Percentiles rank a stretch among this genome's conserved stretches.
Evolutionary conservation across 2,888 invertebrate species (phyloP).

Genomic region (Drosophila dives): DNA sequence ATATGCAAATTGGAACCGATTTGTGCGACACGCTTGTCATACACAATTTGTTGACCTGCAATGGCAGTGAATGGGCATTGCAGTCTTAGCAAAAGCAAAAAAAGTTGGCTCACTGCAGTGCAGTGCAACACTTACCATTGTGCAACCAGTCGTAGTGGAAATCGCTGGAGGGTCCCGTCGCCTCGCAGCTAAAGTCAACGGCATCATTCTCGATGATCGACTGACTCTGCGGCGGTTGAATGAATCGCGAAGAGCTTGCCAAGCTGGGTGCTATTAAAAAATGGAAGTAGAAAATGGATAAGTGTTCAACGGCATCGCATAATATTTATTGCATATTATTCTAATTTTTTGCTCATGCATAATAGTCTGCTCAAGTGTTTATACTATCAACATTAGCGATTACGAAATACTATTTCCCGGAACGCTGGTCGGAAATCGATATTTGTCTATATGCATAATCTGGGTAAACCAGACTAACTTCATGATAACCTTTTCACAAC

Average conservation of each 20-base stretch:
- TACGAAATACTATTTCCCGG: not conserved
- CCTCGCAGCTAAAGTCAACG: conserved; percentile 81
- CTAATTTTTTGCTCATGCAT: not conserved
- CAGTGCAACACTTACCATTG: conserved; percentile 78
- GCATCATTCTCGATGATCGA: conserved; percentile 83
- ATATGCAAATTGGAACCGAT: conserved; percentile 84
- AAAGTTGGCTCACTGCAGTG: too few species aligned
- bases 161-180: conserved; percentile 68
- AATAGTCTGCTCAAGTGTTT: not conserved
- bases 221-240: conserved; percentile 83
- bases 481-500: too few species aligned
- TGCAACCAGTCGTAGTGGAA: conserved; percentile 83
- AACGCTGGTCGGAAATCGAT: too few species aligned
- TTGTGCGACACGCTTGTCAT: conserved; percentile 82
- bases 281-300: not conserved
- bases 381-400: not conserved
- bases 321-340: not conserved
- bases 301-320: conserved; percentile 19
- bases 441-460: too few species aligned
- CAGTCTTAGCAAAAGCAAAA: conserved; percentile 12
- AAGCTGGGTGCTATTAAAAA: conserved; percentile 46
- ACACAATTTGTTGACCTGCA: conserved; percentile 82
- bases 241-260: conserved; percentile 78
- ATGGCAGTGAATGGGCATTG: conserved; percentile 20
- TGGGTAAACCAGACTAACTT: too few species aligned